Percentiles rank a stretch among this genome's conserved stretches.
phyloP scores from a whole-genome alignment of 1,140 invertebrate genomes.

The Aphis gossypii region DNA sequence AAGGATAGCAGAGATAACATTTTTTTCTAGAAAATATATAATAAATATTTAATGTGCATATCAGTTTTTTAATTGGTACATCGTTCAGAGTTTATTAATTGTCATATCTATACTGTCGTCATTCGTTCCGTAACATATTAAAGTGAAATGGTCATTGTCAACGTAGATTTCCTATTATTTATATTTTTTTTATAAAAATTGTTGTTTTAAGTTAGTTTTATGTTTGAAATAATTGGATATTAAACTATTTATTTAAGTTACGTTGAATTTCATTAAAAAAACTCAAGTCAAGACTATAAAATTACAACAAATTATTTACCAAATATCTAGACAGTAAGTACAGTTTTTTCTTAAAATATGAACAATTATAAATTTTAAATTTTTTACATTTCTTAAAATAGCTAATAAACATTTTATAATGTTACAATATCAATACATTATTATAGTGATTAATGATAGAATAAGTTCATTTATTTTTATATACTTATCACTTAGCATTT shows the following conservation, averaged over 20 bases:
- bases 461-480: neutral
- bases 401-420: neutral
- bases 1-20: neutral
- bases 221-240: neutral
- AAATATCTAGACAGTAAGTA: neutral
- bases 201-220: neutral
- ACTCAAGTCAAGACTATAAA: neutral
- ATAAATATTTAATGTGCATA: neutral
- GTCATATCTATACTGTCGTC: neutral
- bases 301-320: neutral
- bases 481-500: too few relatives aligned
- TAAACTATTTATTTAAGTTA: neutral
- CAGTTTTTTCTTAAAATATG: neutral
- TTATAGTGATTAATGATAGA: too few relatives aligned
- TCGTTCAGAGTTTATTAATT: neutral
- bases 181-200: neutral
- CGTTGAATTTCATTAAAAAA: neutral
- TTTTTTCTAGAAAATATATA: constrained; percentile 10
- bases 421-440: too few relatives aligned
- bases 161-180: neutral
- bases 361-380: neutral
- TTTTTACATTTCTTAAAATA: neutral
- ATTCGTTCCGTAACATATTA: neutral
- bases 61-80: neutral
- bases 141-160: neutral